These are phyloP conservation scores for Corvus cornix DNA, from an alignment of 2,113 vertebrate species.

Conservation along the genomic window DNA sequence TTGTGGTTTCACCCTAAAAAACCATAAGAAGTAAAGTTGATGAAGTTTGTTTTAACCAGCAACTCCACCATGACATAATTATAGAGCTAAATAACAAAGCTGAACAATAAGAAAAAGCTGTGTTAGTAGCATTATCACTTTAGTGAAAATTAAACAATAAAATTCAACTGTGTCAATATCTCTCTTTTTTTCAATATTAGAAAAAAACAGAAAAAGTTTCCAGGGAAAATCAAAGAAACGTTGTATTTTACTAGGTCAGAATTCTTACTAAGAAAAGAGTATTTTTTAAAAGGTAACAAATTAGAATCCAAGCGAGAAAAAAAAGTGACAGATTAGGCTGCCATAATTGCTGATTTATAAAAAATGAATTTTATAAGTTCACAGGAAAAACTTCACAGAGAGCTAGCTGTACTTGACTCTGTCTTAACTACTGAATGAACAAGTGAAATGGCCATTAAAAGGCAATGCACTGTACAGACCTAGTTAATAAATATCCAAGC, in stretches of 20 bases:
- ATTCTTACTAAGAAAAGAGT: background rate
- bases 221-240: background rate
- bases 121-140: background rate
- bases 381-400: background rate
- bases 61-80: background rate
- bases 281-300: background rate
- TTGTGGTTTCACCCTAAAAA: conserved; percentile 85
- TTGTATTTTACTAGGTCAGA: background rate
- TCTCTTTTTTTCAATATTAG: background rate
- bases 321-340: background rate
- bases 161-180: background rate
- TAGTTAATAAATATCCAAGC: conserved; percentile 35
- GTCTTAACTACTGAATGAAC: background rate
- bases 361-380: background rate
- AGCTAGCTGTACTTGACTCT: background rate
- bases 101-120: background rate
- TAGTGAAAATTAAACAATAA: background rate
- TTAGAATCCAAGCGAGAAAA: background rate
- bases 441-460: background rate
- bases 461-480: background rate
- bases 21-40: background rate
- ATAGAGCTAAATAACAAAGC: background rate
- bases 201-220: background rate
- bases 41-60: background rate
- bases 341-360: background rate